Percentiles rank a stretch among this genome's conserved stretches.
phyloP scores from a whole-genome alignment of 1,140 invertebrate species.

The Hormaphis cornu region DNA sequence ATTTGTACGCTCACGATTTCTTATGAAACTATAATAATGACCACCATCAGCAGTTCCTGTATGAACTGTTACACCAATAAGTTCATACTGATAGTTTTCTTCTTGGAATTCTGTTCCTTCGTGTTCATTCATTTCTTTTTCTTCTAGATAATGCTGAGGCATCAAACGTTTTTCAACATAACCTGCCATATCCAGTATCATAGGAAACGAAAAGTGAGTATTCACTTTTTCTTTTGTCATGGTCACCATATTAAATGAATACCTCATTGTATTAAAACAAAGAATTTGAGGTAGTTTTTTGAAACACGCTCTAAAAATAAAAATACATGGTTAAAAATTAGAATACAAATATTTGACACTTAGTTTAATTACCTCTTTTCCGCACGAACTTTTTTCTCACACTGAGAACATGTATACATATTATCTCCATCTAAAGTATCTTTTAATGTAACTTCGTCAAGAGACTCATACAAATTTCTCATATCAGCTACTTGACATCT shows the following conservation, averaged over 20 bases:
- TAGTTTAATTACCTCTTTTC: slow-evolving; percentile 63
- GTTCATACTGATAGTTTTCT: slow-evolving; percentile 70
- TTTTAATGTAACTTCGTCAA: slow-evolving; percentile 92
- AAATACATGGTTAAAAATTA: slow-evolving; percentile 33
- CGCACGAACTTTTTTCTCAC: slow-evolving; percentile 85
- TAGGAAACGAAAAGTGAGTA: slow-evolving; percentile 93
- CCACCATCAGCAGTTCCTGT: slow-evolving; percentile 93
- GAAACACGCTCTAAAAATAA: slow-evolving; percentile 69
- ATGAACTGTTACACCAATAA: slow-evolving; percentile 92
- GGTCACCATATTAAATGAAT: slow-evolving; percentile 94
- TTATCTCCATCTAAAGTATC: slow-evolving; percentile 94
- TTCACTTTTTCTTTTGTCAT: slow-evolving; percentile 97
- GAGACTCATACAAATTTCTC: slow-evolving; percentile 86
- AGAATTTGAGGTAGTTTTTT: slow-evolving; percentile 86
- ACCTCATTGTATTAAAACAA: slow-evolving; percentile 96
- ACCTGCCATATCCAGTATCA: slow-evolving; percentile 83
- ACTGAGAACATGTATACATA: slow-evolving; percentile 94
- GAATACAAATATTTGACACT: too few relatives aligned
- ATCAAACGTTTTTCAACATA: slow-evolving; percentile 91
- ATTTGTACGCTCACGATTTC: slow-evolving; percentile 53
- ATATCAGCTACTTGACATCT: slow-evolving; percentile 92
- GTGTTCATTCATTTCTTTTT: slow-evolving; percentile 38
- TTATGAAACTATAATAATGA: slow-evolving; percentile 94
- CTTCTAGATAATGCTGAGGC: slow-evolving; percentile 56
- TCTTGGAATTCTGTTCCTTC: slow-evolving; percentile 42